Conservation (phyloP, 2,113 vertebrate genomes). For the Psammodynastes pulverulentus region DNA sequence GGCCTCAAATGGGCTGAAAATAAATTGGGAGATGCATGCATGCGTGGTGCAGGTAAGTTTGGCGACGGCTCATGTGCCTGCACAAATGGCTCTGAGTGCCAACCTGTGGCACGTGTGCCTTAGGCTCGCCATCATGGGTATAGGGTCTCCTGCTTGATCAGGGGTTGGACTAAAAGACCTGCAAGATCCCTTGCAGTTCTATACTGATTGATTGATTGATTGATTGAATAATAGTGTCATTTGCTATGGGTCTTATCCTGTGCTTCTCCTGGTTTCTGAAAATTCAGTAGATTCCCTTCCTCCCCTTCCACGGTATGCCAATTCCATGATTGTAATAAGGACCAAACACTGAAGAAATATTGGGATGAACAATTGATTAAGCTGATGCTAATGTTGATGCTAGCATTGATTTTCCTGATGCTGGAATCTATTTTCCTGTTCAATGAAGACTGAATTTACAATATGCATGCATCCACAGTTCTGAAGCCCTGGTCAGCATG, state of each 20-base stretch:
- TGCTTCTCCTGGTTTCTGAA: not conserved
- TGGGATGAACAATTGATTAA: conserved; percentile 23
- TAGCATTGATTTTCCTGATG: conserved; percentile 4
- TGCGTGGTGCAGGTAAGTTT: too few species aligned
- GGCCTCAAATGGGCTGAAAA: too few species aligned
- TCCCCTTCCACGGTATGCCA: not conserved
- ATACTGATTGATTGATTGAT: not conserved
- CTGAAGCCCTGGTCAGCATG: not conserved
- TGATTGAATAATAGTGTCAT: not conserved
- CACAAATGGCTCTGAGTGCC: too few species aligned
- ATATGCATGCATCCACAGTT: not conserved
- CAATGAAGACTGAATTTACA: not conserved
- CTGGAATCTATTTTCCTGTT: conserved; percentile 4
- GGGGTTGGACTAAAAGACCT: too few species aligned
- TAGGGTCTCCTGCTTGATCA: too few species aligned
- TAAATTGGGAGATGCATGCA: too few species aligned
- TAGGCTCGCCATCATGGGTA: too few species aligned
- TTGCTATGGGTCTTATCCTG: not conserved
- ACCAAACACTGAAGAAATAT: not conserved
- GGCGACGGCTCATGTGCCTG: too few species aligned
- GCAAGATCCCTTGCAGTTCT: too few species aligned
- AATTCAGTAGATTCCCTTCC: not conserved
- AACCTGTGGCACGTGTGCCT: too few species aligned
- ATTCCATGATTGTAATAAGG: not conserved
- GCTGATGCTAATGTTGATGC: conserved; percentile 1